phyloP scores from a whole-genome alignment of 2,113 vertebrate species.

The Plecotus auritus region DNA sequence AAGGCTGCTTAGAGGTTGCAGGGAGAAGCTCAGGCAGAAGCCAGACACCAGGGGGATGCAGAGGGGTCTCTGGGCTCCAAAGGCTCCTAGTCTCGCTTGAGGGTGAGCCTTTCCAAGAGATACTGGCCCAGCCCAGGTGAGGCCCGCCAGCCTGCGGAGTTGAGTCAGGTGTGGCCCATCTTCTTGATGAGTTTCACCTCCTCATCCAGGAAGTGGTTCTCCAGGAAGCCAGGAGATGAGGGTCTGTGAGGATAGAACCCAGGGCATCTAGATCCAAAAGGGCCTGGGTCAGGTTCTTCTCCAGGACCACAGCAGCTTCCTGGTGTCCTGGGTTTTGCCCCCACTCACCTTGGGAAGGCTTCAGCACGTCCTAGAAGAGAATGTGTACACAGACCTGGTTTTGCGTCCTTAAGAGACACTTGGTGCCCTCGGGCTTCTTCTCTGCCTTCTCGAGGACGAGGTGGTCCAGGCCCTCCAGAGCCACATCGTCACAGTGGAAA shows the following conservation, averaged over 20 bases:
- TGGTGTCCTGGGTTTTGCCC: background rate
- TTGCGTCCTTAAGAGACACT: background rate
- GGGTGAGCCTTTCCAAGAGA: background rate
- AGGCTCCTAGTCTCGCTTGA: background rate
- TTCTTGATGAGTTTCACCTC: background rate
- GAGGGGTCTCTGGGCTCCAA: background rate
- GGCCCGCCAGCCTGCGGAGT: background rate
- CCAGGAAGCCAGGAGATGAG: background rate
- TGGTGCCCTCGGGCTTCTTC: background rate
- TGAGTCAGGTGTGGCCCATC: background rate
- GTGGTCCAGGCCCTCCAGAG: background rate
- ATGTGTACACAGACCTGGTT: background rate
- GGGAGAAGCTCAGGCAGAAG: background rate
- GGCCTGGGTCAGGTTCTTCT: background rate
- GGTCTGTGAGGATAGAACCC: background rate
- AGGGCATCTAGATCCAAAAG: background rate
- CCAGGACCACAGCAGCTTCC: background rate
- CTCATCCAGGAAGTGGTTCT: background rate
- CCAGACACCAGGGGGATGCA: background rate
- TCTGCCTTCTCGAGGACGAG: background rate
- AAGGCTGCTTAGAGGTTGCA: background rate
- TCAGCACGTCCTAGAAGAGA: background rate
- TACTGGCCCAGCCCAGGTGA: background rate
- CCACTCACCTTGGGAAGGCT: background rate
- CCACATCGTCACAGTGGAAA: background rate